Conservation (phyloP, 1,140 invertebrate genomes). For the Lepidurus couesii region DNA sequence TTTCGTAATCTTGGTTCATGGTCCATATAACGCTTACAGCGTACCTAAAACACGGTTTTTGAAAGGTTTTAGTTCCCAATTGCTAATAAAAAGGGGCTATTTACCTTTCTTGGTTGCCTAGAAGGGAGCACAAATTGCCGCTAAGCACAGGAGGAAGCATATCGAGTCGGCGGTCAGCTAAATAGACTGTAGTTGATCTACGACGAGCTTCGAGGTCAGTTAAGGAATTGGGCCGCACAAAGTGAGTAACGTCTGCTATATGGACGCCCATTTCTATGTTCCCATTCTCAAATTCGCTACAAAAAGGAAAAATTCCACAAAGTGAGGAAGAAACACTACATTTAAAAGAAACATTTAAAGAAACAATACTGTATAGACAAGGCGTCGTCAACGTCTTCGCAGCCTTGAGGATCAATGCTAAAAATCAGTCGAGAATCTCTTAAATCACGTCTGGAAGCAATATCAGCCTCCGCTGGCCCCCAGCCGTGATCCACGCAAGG, state of each 20-base stretch:
- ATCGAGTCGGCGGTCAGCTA: slow-evolving; percentile 48
- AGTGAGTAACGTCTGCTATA: neutral
- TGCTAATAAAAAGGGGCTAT: slow-evolving; percentile 23
- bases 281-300: neutral
- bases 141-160: slow-evolving; percentile 51
- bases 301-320: neutral
- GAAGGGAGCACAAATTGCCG: slow-evolving; percentile 50
- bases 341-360: neutral
- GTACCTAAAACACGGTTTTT: slow-evolving; percentile 41
- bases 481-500: neutral
- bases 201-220: slow-evolving; percentile 42
- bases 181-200: slow-evolving; percentile 50
- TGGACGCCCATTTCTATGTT: neutral
- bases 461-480: neutral
- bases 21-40: slow-evolving; percentile 49
- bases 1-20: slow-evolving; percentile 43
- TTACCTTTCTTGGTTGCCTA: slow-evolving; percentile 47
- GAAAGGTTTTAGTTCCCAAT: too few relatives aligned
- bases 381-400: slow-evolving; percentile 11
- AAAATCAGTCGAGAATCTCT: slow-evolving; percentile 1
- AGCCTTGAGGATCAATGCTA: slow-evolving; percentile 4
- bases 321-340: neutral
- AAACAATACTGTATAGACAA: neutral
- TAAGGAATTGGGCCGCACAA: neutral
- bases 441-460: neutral